These are phyloP conservation scores for Meloidogyne hapla DNA, from an alignment of 1,140 invertebrate genomes.

Conservation along the genomic window DNA sequence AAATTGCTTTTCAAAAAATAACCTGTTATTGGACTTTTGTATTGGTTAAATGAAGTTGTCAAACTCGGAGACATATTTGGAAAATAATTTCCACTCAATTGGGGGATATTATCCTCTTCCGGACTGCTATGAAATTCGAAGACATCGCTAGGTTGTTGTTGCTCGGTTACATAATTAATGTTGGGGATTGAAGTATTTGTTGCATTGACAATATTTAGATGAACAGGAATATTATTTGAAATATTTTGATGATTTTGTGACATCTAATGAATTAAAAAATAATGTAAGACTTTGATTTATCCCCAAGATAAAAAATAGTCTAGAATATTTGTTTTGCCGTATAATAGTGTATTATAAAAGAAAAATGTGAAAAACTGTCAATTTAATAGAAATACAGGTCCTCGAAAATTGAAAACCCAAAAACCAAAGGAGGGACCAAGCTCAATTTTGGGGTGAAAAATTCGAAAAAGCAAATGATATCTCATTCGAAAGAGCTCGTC, in stretches of 20 bases:
- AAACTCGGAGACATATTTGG: slow-evolving; percentile 5
- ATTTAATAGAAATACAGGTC: no score
- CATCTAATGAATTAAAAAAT: not conserved
- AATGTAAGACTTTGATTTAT: no score
- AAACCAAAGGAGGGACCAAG: no score
- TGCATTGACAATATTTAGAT: not conserved
- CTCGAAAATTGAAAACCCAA: no score
- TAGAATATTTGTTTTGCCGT: no score
- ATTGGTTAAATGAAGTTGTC: not conserved
- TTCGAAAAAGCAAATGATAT: no score
- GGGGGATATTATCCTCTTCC: slow-evolving; percentile 20
- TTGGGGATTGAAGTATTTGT: not conserved
- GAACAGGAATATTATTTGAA: not conserved
- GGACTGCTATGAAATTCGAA: slow-evolving; percentile 43
- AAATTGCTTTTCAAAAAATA: not conserved
- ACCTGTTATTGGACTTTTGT: not conserved
- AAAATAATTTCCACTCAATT: not conserved
- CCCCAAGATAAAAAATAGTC: no score
- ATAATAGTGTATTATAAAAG: no score
- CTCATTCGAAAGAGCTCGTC: no score
- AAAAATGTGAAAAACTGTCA: no score
- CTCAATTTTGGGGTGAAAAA: no score
- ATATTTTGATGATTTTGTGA: not conserved
- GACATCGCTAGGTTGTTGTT: slow-evolving; percentile 27
- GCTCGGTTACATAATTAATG: not conserved